These are phyloP conservation scores for Isichthys henryi DNA, from an alignment of 2,113 vertebrate genomes.

Conservation along the genomic window DNA sequence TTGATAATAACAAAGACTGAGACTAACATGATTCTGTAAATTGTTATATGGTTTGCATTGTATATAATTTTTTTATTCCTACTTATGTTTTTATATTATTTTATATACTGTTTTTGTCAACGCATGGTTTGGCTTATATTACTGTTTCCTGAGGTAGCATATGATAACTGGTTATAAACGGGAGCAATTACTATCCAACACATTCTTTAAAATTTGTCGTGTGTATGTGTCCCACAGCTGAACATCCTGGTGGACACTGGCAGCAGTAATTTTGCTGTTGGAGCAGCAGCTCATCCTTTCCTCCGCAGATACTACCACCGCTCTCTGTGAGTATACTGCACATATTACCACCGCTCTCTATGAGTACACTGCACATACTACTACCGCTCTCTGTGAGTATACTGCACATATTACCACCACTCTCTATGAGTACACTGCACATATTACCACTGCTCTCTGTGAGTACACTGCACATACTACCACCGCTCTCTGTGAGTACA, in stretches of 20 bases:
- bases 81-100: neutral
- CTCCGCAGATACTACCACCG: conserved; percentile 88
- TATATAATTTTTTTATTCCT: neutral
- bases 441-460: neutral
- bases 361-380: neutral
- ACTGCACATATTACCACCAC: neutral
- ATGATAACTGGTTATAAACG: neutral
- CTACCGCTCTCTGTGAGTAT: neutral
- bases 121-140: neutral
- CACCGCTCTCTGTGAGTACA: neutral
- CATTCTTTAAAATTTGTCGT: neutral
- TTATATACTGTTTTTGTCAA: neutral
- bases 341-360: neutral
- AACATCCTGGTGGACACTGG: conserved; percentile 97
- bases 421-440: neutral
- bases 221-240: conserved; percentile 79
- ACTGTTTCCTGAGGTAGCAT: neutral
- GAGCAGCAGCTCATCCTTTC: conserved; percentile 75
- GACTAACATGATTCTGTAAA: neutral
- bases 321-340: conserved; percentile 74
- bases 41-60: neutral
- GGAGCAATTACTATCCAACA: neutral
- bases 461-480: neutral
- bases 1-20: neutral
- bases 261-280: conserved; percentile 97